phyloP scores from a whole-genome alignment of 2,888 invertebrate genomes.

The Pasiphila rectangulata region DNA sequence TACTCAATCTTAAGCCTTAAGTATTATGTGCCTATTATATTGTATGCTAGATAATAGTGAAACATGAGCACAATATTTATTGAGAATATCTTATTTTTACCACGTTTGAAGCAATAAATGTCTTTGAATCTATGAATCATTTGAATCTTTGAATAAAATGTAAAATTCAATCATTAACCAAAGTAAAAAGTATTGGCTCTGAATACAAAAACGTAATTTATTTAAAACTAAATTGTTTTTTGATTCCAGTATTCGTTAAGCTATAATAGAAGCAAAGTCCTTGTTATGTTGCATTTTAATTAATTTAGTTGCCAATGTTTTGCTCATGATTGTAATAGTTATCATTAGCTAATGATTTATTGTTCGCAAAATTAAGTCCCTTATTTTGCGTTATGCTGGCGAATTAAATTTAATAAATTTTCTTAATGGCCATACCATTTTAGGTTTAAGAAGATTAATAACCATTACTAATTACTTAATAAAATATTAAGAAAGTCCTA shows the following conservation, averaged over 20 bases:
- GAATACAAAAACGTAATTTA: slow-evolving; percentile 57
- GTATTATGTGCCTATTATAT: too few species aligned
- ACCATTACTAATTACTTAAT: slow-evolving; percentile 4
- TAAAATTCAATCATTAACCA: background rate
- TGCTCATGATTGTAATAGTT: background rate
- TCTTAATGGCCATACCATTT: slow-evolving; percentile 1
- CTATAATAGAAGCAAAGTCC: too few species aligned
- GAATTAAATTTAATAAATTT: background rate
- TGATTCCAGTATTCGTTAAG: too few species aligned
- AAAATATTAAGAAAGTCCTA: background rate
- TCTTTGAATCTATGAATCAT: too few species aligned
- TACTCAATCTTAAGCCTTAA: too few species aligned
- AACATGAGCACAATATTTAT: too few species aligned
- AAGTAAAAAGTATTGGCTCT: slow-evolving; percentile 17
- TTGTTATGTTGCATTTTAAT: slow-evolving; percentile 40
- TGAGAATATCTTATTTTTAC: too few species aligned
- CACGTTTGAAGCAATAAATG: too few species aligned
- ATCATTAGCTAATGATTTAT: background rate
- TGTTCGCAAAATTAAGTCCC: background rate
- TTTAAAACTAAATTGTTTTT: slow-evolving; percentile 49
- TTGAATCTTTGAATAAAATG: too few species aligned
- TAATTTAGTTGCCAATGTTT: too few species aligned
- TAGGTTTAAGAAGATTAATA: background rate
- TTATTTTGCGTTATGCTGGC: background rate
- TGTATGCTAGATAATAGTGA: too few species aligned